Evolutionary conservation across 2,888 invertebrate genomes (phyloP).

Genomic region (Limnephilus auricula): DNA sequence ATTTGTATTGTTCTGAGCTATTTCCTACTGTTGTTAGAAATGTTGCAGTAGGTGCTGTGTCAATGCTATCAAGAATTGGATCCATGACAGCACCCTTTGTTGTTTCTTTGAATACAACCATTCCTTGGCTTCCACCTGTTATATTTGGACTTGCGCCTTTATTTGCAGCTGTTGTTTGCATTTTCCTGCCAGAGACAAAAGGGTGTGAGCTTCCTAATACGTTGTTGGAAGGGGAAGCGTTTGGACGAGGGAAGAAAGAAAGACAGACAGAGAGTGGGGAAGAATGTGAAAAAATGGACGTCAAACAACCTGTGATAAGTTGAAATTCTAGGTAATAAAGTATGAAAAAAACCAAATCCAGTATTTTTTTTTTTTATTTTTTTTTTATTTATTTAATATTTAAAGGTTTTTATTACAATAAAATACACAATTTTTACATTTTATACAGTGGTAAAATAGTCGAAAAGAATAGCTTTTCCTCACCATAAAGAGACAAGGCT

Average conservation of each 20-base stretch:
- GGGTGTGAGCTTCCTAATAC: constrained; percentile 82
- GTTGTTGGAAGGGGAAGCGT: constrained; percentile 82
- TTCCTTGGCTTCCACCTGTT: constrained; percentile 78
- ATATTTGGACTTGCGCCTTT: constrained; percentile 80
- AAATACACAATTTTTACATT: too few species aligned
- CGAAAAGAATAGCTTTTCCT: too few species aligned
- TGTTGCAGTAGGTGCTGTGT: constrained; percentile 85
- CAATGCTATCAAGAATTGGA: constrained; percentile 85
- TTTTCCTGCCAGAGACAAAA: constrained; percentile 82
- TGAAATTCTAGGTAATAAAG: not conserved
- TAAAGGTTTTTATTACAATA: too few species aligned
- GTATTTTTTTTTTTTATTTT: too few species aligned
- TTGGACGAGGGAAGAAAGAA: constrained; percentile 69
- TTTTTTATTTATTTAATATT: too few species aligned
- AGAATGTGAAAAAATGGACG: not conserved
- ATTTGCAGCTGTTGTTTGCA: constrained; percentile 77
- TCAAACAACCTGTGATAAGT: not conserved
- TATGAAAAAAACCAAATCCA: not conserved
- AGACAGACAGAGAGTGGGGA: not conserved
- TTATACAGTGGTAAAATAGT: too few species aligned
- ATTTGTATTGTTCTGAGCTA: constrained; percentile 86
- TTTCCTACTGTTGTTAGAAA: constrained; percentile 88
- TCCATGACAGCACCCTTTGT: constrained; percentile 86
- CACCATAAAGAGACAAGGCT: too few species aligned
- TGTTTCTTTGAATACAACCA: constrained; percentile 74